phyloP scores from a whole-genome alignment of 1,140 invertebrate genomes.

The Trichonephila inaurata region DNA sequence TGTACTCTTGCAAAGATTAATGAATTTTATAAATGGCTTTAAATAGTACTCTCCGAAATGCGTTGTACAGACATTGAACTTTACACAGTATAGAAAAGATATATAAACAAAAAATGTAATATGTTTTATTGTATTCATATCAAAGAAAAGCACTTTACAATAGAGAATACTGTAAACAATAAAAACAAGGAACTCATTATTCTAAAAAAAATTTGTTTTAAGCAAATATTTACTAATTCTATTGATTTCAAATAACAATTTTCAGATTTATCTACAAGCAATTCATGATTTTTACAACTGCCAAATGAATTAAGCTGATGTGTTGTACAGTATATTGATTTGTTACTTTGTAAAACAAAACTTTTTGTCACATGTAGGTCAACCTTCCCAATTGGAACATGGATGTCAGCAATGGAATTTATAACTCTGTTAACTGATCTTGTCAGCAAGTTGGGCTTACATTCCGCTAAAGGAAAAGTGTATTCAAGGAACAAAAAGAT shows the following conservation, averaged over 20 bases:
- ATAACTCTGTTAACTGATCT: neutral
- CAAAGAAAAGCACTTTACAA: neutral
- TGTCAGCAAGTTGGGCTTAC: neutral
- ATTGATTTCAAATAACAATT: neutral
- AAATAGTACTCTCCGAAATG: neutral
- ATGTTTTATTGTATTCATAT: neutral
- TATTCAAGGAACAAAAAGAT: neutral
- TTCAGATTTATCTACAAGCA: slow-evolving; percentile 3
- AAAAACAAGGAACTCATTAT: neutral
- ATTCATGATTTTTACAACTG: slow-evolving; percentile 40
- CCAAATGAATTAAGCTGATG: neutral
- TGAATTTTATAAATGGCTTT: neutral
- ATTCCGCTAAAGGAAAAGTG: neutral
- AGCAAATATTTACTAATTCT: neutral
- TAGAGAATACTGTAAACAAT: neutral
- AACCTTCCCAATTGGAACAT: neutral
- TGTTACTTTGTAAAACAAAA: neutral
- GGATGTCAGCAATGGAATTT: no score
- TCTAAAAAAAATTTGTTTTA: neutral
- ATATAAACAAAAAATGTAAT: neutral
- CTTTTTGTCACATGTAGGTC: neutral
- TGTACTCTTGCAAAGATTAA: neutral
- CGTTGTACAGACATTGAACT: neutral
- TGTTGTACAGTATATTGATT: neutral
- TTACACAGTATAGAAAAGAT: neutral